Percentiles rank a stretch among this genome's conserved stretches.
phyloP scores from a whole-genome alignment of 2,797 vertebrate genomes.

The Rhabdomys pumilio region DNA sequence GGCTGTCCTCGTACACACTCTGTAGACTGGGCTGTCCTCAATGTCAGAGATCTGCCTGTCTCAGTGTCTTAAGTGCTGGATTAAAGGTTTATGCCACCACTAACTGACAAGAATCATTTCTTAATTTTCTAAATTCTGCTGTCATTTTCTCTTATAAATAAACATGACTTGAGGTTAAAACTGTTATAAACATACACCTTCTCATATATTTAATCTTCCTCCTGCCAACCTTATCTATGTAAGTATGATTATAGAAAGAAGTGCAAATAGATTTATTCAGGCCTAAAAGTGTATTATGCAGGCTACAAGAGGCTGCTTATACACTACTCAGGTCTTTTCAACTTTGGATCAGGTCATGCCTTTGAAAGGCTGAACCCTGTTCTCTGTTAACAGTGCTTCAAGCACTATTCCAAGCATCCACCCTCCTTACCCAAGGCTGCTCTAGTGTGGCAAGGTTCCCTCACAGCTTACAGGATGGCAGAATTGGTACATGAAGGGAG shows the following conservation, averaged over 20 bases:
- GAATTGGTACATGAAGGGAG: neutral
- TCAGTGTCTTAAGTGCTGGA: neutral
- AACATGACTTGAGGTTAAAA: constrained; percentile 30
- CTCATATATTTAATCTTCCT: constrained; percentile 11
- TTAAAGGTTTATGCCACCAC: neutral
- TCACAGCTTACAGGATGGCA: neutral
- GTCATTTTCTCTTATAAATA: constrained; percentile 35
- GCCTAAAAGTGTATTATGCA: neutral
- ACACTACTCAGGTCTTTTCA: neutral
- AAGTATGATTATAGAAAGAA: constrained; percentile 1
- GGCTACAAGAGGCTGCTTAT: neutral
- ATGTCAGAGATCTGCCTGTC: neutral
- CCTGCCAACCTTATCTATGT: neutral
- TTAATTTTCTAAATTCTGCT: constrained; percentile 57
- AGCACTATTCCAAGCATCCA: neutral
- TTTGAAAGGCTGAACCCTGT: neutral
- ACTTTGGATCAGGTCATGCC: neutral
- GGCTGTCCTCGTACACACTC: neutral
- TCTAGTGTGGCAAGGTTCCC: neutral
- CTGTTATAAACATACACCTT: neutral
- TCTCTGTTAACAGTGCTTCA: neutral
- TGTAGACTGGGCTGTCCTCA: neutral
- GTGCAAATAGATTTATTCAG: neutral
- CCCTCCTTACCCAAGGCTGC: neutral
- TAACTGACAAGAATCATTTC: neutral